phyloP scores from a whole-genome alignment of 1,140 invertebrate species.

The Paraescarpia echinospica region DNA sequence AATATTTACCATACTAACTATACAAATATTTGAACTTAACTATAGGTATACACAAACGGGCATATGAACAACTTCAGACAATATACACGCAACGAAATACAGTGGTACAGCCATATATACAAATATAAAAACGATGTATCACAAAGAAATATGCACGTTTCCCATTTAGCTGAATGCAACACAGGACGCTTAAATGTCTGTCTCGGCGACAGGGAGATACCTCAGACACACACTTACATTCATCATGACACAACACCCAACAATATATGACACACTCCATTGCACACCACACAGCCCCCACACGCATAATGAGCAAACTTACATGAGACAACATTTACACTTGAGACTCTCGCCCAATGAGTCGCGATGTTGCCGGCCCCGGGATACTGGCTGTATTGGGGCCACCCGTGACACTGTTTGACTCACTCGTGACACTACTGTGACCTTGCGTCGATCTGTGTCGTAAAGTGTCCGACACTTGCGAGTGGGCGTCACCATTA shows the following conservation, averaged over 20 bases:
- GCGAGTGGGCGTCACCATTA: not conserved
- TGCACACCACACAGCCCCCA: not conserved
- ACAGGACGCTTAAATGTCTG: not conserved
- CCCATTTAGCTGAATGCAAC: not conserved
- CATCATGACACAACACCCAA: not conserved
- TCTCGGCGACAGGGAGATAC: not conserved
- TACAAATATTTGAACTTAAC: not conserved
- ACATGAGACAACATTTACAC: not conserved
- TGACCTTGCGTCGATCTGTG: not conserved
- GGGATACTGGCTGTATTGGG: not conserved
- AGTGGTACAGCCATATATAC: not conserved
- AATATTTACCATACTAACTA: not conserved
- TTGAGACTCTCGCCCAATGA: slow-evolving; percentile 3
- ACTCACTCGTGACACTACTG: not conserved
- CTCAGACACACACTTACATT: not conserved
- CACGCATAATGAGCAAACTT: not conserved
- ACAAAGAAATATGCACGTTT: not conserved
- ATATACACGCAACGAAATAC: not conserved
- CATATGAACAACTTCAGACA: not conserved
- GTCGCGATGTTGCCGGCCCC: no score
- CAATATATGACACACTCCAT: not conserved
- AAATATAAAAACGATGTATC: not conserved
- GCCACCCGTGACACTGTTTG: not conserved
- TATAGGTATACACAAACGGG: not conserved
- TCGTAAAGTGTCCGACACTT: not conserved